Evolutionary conservation across 2,888 invertebrate genomes (phyloP), one percentile per base, ranked within the genome.

Genomic region (Sceliomorpha sp.): DNA sequence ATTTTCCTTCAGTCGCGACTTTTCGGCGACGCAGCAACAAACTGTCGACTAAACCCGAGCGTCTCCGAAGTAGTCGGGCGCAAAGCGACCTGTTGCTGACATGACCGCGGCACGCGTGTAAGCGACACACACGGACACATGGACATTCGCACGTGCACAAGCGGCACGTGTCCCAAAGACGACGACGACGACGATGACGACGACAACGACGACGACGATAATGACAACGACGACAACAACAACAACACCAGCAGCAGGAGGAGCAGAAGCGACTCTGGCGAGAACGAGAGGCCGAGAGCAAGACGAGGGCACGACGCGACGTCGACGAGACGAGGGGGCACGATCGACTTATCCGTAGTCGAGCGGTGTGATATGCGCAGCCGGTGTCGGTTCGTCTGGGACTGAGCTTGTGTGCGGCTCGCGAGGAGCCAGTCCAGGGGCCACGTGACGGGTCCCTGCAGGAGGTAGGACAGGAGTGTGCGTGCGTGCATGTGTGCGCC

Each of bases 361-460:
- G 59, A 32, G 15, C 39, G 47, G 47, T 39, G 58, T 55, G 59
- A 63, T 58, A 56, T 68, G 63, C 45, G 82, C 80, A 78, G 77
- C 79, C 85, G 83, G 83, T 84, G 81, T 85, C 82, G 81, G 82
- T 78, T 85, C 79, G 85, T 82, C 80, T 83, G 80, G 83, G 81
- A 85, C 83, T 86, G 83, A 80, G 77, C 78, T 81, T 80, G 85
- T 82, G 79, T 82, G 82, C 79, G 80, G 77, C 60, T 60, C 74
- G 77, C 80, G 77, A 64, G 66, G 53, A 70, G 70, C 56, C 58
- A 62, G 66, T 66, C 59, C 68, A 64, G 75, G 82, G 83, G 82
- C 85, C 87, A 84, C 85, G 87, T 86, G 85, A 85, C 85, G 84
- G n/a, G 84, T 83, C 86, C 86, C 86, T 86, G 87, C 87, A 82